Conservation (phyloP, 2,888 invertebrate genomes). For the Dugesia japonica region DNA sequence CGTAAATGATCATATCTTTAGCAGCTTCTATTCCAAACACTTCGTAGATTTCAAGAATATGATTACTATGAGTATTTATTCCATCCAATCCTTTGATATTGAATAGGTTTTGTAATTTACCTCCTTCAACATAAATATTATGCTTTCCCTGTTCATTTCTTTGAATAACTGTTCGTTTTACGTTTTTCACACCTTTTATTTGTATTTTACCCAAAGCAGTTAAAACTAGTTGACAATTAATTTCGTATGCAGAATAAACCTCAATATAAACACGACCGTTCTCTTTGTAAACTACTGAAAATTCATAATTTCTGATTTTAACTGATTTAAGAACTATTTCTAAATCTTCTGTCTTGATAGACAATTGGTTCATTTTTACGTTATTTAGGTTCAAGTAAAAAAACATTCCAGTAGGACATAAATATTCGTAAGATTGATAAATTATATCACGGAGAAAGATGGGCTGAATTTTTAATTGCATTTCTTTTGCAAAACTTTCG, state of each 20-base stretch:
- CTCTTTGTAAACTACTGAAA: background rate
- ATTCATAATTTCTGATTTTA: background rate
- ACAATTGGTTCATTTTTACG: background rate
- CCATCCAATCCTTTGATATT: constrained; percentile 66
- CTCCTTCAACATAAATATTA: constrained; percentile 21
- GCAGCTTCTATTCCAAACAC: constrained; percentile 95
- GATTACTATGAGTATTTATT: constrained; percentile 69
- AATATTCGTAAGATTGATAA: background rate
- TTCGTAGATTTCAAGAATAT: constrained; percentile 66
- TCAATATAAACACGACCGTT: background rate
- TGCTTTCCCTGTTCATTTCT: background rate
- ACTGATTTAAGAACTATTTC: background rate
- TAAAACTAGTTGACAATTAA: background rate
- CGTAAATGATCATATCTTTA: constrained; percentile 47
- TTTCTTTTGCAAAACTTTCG: background rate
- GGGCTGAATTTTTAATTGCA: background rate
- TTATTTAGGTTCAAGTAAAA: background rate
- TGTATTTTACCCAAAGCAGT: background rate
- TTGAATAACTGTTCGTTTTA: constrained; percentile 27
- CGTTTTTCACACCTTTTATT: background rate
- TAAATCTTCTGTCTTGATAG: background rate
- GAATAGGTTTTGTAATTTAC: background rate
- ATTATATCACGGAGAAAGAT: background rate
- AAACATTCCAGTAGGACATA: background rate
- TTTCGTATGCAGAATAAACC: background rate